phyloP scores from a whole-genome alignment of 2,113 vertebrate species.

The Rhabdornis inornatus region DNA sequence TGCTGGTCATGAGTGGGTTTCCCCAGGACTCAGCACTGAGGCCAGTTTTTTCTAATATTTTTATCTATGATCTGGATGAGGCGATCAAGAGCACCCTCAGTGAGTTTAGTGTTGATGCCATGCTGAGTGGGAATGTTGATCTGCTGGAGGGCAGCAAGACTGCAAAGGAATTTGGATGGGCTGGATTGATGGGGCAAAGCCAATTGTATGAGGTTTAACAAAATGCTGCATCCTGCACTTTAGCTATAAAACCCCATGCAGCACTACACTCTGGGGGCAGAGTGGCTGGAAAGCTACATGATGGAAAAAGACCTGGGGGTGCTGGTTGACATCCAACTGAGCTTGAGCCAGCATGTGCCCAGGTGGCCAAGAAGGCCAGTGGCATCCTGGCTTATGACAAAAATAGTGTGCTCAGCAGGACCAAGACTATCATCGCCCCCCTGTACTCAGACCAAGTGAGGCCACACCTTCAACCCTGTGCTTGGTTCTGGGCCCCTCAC shows the following conservation, averaged over 20 bases:
- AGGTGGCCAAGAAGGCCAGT: not conserved
- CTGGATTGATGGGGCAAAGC: not conserved
- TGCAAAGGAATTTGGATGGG: not conserved
- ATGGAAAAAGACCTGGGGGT: not conserved
- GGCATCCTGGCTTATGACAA: not conserved
- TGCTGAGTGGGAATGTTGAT: not conserved
- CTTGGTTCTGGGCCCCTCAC: not conserved
- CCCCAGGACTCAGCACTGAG: not conserved
- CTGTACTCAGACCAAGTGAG: accelerated
- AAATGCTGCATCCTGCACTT: not conserved
- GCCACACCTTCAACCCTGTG: not conserved
- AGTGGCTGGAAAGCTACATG: not conserved
- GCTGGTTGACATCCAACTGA: not conserved
- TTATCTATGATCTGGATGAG: not conserved
- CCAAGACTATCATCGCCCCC: no score
- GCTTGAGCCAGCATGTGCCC: accelerated
- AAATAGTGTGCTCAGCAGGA: not conserved
- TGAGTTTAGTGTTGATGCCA: not conserved
- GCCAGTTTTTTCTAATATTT: not conserved
- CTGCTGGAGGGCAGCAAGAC: not conserved
- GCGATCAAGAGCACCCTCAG: not conserved
- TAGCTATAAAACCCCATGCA: not conserved
- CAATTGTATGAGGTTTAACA: not conserved
- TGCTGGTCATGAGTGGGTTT: not conserved
- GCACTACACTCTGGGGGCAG: not conserved